phyloP scores from a whole-genome alignment of 2,888 invertebrate genomes.

The Latrodectus hesperus region DNA sequence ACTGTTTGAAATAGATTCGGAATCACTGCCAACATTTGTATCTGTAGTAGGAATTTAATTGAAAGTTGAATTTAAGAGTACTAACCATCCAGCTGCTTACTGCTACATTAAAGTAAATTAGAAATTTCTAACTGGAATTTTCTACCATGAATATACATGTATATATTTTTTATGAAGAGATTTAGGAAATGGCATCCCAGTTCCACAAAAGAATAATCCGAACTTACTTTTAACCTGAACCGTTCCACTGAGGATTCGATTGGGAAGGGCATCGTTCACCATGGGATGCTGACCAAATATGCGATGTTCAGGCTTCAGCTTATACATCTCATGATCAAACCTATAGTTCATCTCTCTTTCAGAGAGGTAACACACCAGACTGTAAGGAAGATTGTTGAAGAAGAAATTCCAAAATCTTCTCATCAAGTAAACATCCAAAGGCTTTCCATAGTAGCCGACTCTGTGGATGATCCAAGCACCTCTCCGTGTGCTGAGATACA shows the following conservation, averaged over 20 bases:
- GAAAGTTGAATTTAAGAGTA: too few relatives aligned
- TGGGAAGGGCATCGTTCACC: slow-evolving; percentile 77
- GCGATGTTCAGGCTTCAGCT: slow-evolving; percentile 75
- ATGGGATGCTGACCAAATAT: slow-evolving; percentile 72
- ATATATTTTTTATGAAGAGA: too few relatives aligned
- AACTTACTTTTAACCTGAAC: slow-evolving; percentile 73
- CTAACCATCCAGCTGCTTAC: too few relatives aligned
- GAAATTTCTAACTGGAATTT: too few relatives aligned
- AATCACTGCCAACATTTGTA: too few relatives aligned
- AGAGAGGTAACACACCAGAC: slow-evolving; percentile 43
- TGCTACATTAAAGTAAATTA: too few relatives aligned
- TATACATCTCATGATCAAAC: slow-evolving; percentile 75
- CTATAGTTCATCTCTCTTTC: slow-evolving; percentile 72
- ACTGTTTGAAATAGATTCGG: too few relatives aligned
- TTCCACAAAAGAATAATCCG: too few relatives aligned
- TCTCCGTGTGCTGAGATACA: slow-evolving; percentile 76
- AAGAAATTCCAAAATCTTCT: slow-evolving; percentile 62
- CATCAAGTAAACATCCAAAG: slow-evolving; percentile 72
- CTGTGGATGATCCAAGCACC: slow-evolving; percentile 77
- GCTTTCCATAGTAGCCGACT: slow-evolving; percentile 75
- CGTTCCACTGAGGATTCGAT: slow-evolving; percentile 75
- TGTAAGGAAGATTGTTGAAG: slow-evolving; percentile 68
- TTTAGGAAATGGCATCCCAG: too few relatives aligned
- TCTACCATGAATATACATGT: too few relatives aligned
- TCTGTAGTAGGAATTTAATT: too few relatives aligned